Evolutionary conservation across 2,888 invertebrate genomes (phyloP), one percentile per base, ranked within the genome.

Genomic region (Tachina fera): DNA sequence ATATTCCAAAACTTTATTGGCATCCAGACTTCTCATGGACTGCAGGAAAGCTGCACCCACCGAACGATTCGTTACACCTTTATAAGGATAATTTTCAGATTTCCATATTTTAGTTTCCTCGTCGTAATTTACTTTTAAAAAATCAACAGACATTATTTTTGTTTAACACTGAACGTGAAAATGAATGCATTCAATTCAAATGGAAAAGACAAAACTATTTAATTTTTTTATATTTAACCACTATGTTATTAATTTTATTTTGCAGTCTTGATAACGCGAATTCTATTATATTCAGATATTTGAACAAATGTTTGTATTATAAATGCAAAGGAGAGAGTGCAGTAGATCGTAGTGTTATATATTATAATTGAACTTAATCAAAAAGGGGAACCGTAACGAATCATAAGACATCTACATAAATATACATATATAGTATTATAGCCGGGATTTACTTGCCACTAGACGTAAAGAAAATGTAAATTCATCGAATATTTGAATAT

Each of bases 1-100:
- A n/a, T 87, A 85, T 81, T 88, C 88, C 1, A 88, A 61, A 6
- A 88, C 61, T 39, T 76, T 65, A 8, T 63, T 9, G 0, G 80
- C 75, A 19, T 87, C 81, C 10, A 78, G 19, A n/a, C 65, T 58
- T 19, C 77, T 53, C 83, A 84, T 81, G 1, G 80, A 67, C 9
- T 78, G 49, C 0, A 87, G 45, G n/a, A 87, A 87, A 3, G 78
- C 77, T 51, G 68, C 86, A 16, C 86, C 77, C 1, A 87, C 3
- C 11, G 83, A 63, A n/a, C 81, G 84, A 39, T 74, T 74, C 5
- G 78, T 53, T 11, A 67, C 45, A 41, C 51, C 11, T 10, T 53
- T 11, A 9, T 60, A 74, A 2, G 61, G 61, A 72, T 87, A 84
- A 31, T 71, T 71, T 0, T 3, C 41, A 4, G 87, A 84, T 71